Evolutionary conservation across 1,140 invertebrate species (phyloP).

Genomic region (Arctopsyche grandis): DNA sequence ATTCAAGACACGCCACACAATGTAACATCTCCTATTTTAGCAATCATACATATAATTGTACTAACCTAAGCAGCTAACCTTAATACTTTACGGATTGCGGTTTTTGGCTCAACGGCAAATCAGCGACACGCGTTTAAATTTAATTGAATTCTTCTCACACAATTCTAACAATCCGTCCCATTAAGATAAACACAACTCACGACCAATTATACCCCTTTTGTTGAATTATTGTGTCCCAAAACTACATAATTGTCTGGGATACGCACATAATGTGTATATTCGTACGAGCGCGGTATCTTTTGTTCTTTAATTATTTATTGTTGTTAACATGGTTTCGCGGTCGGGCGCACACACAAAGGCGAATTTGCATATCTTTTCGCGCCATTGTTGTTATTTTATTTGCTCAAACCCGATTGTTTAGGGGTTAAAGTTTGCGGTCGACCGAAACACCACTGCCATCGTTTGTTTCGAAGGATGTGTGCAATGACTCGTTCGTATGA

Average conservation of each 20-base stretch:
- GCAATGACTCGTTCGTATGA: too few species aligned
- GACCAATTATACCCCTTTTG: neutral
- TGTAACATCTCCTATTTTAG: too few species aligned
- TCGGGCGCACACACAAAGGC: conserved; percentile 3
- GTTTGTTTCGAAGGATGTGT: too few species aligned
- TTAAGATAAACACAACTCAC: neutral
- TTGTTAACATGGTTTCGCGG: conserved; percentile 26
- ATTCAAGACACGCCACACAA: too few species aligned
- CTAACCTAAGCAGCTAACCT: too few species aligned
- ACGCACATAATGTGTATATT: neutral
- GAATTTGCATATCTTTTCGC: conserved; percentile 14
- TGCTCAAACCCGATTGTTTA: neutral
- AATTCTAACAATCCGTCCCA: neutral
- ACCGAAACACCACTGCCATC: too few species aligned
- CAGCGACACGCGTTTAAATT: neutral
- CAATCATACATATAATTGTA: too few species aligned
- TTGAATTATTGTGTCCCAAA: neutral
- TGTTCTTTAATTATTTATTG: conserved; percentile 13
- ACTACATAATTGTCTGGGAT: conserved; percentile 2
- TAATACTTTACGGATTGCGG: too few species aligned
- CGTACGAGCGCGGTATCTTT: neutral
- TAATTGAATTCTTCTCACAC: neutral
- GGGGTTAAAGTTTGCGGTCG: too few species aligned
- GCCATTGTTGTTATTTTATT: conserved; percentile 20
- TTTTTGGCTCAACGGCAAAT: neutral